These are phyloP conservation scores for Pararge aegeria DNA, from an alignment of 1,140 invertebrate species.

Conservation along the genomic window DNA sequence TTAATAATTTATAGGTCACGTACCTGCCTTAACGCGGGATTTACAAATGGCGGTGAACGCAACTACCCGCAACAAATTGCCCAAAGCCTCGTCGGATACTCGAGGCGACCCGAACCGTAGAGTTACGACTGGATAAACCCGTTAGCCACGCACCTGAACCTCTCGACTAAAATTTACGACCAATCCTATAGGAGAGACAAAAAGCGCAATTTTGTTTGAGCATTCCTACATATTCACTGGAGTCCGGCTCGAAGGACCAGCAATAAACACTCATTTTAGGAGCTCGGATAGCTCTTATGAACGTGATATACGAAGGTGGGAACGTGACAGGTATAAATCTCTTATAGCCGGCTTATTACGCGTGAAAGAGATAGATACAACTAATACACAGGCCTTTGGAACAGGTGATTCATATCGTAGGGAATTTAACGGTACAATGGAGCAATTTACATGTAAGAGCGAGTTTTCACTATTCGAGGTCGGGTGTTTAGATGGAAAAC, in stretches of 20 bases:
- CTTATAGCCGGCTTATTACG: slow-evolving; percentile 40
- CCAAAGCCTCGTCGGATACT: slow-evolving; percentile 51
- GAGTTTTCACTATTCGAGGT: not conserved
- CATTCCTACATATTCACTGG: slow-evolving; percentile 36
- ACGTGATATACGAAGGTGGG: slow-evolving; percentile 61
- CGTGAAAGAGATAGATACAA: slow-evolving; percentile 31
- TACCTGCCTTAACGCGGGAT: slow-evolving; percentile 19
- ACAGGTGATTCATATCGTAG: slow-evolving; percentile 32
- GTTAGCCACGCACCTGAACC: slow-evolving; percentile 59
- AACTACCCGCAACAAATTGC: slow-evolving; percentile 47
- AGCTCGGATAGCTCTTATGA: slow-evolving; percentile 55
- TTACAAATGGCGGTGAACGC: slow-evolving; percentile 30
- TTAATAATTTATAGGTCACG: slow-evolving; percentile 22
- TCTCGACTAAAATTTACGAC: slow-evolving; percentile 30
- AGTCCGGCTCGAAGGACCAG: slow-evolving; percentile 60
- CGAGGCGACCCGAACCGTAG: slow-evolving; percentile 48
- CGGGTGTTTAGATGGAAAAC: not conserved
- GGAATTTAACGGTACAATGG: slow-evolving; percentile 30
- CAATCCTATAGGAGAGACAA: slow-evolving; percentile 42
- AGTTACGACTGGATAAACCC: slow-evolving; percentile 59
- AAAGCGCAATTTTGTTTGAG: slow-evolving; percentile 49
- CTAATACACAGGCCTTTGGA: slow-evolving; percentile 9
- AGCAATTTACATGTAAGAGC: slow-evolving; percentile 24
- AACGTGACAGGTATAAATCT: slow-evolving; percentile 50
- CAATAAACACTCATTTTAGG: slow-evolving; percentile 74